These are phyloP conservation scores for Crotalus tigris DNA, from an alignment of 2,113 vertebrate genomes.

Conservation along the genomic window DNA sequence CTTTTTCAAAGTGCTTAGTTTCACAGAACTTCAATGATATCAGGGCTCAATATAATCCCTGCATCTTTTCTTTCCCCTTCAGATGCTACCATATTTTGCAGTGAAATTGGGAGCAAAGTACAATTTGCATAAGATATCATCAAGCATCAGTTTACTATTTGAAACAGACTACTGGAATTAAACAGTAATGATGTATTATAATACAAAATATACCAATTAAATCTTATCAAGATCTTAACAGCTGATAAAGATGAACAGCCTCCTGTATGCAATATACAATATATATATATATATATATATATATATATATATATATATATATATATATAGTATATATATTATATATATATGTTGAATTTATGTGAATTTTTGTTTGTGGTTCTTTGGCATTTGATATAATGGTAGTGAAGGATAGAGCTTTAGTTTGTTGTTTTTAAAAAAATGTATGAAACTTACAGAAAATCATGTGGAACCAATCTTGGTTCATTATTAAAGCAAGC, in stretches of 20 bases:
- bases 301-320: neutral
- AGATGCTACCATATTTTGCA: neutral
- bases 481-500: neutral
- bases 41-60: neutral
- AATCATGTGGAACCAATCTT: neutral
- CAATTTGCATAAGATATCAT: neutral
- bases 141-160: neutral
- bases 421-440: neutral
- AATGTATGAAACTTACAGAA: neutral
- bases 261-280: neutral
- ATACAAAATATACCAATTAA: neutral
- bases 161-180: neutral
- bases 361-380: neutral
- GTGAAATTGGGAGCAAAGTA: neutral
- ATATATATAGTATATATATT: neutral
- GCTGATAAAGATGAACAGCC: neutral
- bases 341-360: neutral
- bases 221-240: neutral
- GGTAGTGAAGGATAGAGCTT: neutral
- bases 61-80: accelerated
- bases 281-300: neutral
- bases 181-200: neutral
- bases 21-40: neutral
- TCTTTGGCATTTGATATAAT: neutral
- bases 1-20: neutral